Percentiles rank a stretch among this genome's conserved stretches.
phyloP scores from a whole-genome alignment of 2,888 invertebrate species.

The Yponomeuta plumbellus region DNA sequence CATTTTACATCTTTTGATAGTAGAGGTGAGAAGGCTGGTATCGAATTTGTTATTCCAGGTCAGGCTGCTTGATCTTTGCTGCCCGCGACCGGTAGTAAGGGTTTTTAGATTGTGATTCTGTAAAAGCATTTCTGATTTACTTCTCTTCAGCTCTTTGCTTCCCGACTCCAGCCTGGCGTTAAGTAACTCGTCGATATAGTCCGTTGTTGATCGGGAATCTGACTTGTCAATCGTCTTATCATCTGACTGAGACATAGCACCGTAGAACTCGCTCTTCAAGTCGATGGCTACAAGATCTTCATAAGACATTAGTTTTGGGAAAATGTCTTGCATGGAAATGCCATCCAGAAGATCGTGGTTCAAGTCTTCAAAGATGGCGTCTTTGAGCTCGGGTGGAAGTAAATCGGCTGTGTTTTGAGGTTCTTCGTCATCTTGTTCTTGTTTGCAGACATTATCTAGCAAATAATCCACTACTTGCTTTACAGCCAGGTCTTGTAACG shows the following conservation, averaged over 20 bases:
- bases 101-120: slow-evolving; percentile 68
- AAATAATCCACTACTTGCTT: slow-evolving; percentile 78
- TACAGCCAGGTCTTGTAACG: slow-evolving; percentile 71
- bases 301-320: slow-evolving; percentile 82
- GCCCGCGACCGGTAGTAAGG: slow-evolving; percentile 70
- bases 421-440: slow-evolving; percentile 84
- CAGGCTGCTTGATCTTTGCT: slow-evolving; percentile 81
- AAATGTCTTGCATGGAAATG: slow-evolving; percentile 91
- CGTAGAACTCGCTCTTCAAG: slow-evolving; percentile 75
- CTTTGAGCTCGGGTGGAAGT: slow-evolving; percentile 89
- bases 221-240: slow-evolving; percentile 63
- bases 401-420: slow-evolving; percentile 88
- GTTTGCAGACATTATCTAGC: slow-evolving; percentile 78
- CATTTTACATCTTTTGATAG: slow-evolving; percentile 82
- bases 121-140: slow-evolving; percentile 80
- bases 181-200: slow-evolving; percentile 75
- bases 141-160: slow-evolving; percentile 78
- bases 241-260: slow-evolving; percentile 59
- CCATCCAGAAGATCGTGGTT: slow-evolving; percentile 89
- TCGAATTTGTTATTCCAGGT: slow-evolving; percentile 84
- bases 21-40: slow-evolving; percentile 73
- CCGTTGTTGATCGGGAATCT: slow-evolving; percentile 68
- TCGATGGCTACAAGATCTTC: slow-evolving; percentile 81
- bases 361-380: slow-evolving; percentile 90
- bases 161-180: slow-evolving; percentile 69